phyloP scores from a whole-genome alignment of 2,113 vertebrate genomes.

The Sula dactylatra region DNA sequence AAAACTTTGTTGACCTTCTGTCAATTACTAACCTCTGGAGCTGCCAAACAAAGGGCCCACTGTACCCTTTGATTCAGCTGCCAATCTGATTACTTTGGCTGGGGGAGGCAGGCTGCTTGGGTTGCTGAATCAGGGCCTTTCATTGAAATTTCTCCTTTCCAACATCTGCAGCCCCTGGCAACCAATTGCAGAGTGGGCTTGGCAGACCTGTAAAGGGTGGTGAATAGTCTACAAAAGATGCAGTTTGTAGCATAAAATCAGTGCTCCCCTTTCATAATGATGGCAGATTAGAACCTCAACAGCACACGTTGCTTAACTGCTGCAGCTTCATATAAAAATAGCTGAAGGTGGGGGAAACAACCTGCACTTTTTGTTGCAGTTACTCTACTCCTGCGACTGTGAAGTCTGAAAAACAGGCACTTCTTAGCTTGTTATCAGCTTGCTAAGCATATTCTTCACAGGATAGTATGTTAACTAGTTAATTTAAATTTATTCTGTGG shows the following conservation, averaged over 20 bases:
- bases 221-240: conserved; percentile 48
- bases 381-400: neutral
- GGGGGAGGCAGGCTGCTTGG: conserved; percentile 50
- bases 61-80: conserved; percentile 73
- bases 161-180: conserved; percentile 68
- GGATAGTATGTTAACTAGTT: neutral
- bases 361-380: neutral
- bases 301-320: neutral
- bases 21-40: conserved; percentile 57
- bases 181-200: conserved; percentile 38
- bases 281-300: neutral
- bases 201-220: conserved; percentile 52
- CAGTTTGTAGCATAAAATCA: conserved; percentile 32
- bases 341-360: neutral
- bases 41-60: conserved; percentile 72
- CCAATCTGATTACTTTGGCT: conserved; percentile 81
- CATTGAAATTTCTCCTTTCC: conserved; percentile 70
- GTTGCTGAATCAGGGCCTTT: conserved; percentile 78
- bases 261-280: neutral
- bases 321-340: neutral
- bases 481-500: neutral
- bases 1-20: conserved; percentile 67
- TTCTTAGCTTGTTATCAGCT: neutral
- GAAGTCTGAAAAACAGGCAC: neutral
- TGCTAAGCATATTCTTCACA: neutral